Evolutionary conservation across 2,888 invertebrate species (phyloP), one percentile per base, ranked within the genome.

Genomic region (Suillia variegata): DNA sequence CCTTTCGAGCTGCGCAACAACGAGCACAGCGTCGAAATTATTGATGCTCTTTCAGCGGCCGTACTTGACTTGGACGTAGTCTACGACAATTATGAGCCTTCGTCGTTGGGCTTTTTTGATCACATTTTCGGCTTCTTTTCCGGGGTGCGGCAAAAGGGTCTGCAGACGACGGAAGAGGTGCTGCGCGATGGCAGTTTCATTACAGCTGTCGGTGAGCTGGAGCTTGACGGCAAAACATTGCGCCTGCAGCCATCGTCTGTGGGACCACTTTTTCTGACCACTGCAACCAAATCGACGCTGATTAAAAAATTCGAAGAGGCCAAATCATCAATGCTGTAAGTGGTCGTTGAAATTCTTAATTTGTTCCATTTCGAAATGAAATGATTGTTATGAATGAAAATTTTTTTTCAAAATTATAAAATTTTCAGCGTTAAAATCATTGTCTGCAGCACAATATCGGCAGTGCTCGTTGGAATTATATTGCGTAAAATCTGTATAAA

Each of bases 151-250:
- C 91, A 92, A 74, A 87, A 92, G 62, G 95, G 95, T 0, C 83
- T 94, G 20, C 94, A 95, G 80, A 91, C 92, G 5, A 93, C 93
- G 51, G 96, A 96, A 78, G 89, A 91, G 81, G 91, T 96, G 87
- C 83, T 96, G 3, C 84, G 92, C 0, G 91, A 91, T 72, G 94
- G 93, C 15, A 89, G 92, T 52, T 86, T 89, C 65, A 86, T 95
- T 48, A 91, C 94, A 0, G 87, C 87, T 2, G 88, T 95, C 55
- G 96, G 96, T 13, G 88, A 94, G 82, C 81, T 95, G 21, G 86
- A 88, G 53, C 84, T 86, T n/a, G 86, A 88, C 54, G 86, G 87
- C 13, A 86, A 88, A 47, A 84, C 85, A 0, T 75, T 92, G 56
- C 86, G 88, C 70, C 85, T 94, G 71, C 89, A 92, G 74, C 89